Evolutionary conservation across 2,888 invertebrate species (phyloP), one percentile per base, ranked within the genome.

Genomic region (Ophion obscuratus): DNA sequence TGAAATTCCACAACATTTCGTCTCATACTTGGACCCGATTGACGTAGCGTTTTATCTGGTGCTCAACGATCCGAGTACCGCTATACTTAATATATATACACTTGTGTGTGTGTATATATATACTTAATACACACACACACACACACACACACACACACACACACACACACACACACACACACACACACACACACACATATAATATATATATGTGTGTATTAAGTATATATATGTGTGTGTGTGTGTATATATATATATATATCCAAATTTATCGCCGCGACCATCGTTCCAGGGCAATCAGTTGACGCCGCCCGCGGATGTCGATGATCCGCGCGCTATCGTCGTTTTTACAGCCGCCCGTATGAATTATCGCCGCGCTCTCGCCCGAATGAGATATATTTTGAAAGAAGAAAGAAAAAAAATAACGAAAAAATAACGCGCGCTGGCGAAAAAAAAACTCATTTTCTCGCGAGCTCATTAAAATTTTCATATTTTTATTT

Each of bases 311-410:
- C 1, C 47, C 20, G 31, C 27, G 53, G 14, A 53, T 53, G 27
- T 79, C 71, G 79, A 79, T 47, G 62, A 79, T 70, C 62, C 71
- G 53, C 53, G 14, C 53, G 4, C 53, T 64, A 79, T 79, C 71
- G 31, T 64, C 27, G 47, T 31, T 71, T 71, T 71, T 44, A 62
- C 36, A 71, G 36, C 11, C 36, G 61, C 61, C 4, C 20, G 24
- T 24, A 24, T 64, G 64, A 79, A 27, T 62, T 44, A 75, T 40
- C 20, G 53, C 14, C 61, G 20, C 9, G 24, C 24, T 20, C 61
- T 24, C 20, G 20, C 40, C 9, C 61, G 53, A 53, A 53, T 0
- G 40, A 53, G 11, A 53, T 53, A 24, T 61, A 24, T 20, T 20
- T n/a, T 20, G 6, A 61, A 20, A 61, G 17, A n/a, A 20, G 20